Percentiles rank a stretch among this genome's conserved stretches.
phyloP scores from a whole-genome alignment of 2,113 vertebrate species.

The Seriola rivoliana region DNA sequence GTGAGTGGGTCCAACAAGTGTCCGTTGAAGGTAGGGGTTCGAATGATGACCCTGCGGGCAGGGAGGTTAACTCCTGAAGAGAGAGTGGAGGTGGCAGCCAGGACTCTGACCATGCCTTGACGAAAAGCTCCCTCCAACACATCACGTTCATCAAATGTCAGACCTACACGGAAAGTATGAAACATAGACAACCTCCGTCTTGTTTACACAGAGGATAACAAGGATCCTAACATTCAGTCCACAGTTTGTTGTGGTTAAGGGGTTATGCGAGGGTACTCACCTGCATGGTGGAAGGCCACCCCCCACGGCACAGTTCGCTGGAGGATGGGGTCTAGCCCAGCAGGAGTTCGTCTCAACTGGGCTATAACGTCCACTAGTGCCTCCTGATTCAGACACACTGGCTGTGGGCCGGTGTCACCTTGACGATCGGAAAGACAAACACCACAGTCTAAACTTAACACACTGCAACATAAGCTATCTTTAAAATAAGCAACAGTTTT shows the following conservation, averaged over 20 bases:
- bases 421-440: constrained; percentile 59
- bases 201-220: background rate
- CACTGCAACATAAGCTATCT: background rate
- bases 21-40: constrained; percentile 92
- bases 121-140: constrained; percentile 95
- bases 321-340: constrained; percentile 92
- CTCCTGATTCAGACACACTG: constrained; percentile 85
- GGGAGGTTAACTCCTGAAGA: constrained; percentile 98
- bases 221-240: background rate
- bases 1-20: constrained; percentile 91
- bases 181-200: background rate
- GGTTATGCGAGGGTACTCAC: constrained; percentile 77
- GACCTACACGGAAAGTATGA: constrained; percentile 80
- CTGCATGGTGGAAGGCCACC: constrained; percentile 97
- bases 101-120: constrained; percentile 88
- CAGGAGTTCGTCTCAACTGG: constrained; percentile 90
- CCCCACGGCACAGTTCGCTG: constrained; percentile 92
- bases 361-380: constrained; percentile 88
- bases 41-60: constrained; percentile 94
- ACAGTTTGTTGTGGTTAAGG: background rate
- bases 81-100: constrained; percentile 95
- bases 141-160: constrained; percentile 97
- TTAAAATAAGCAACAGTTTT: background rate
- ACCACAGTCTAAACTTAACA: background rate
- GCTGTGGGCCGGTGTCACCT: constrained; percentile 57